Evolutionary conservation across 2,113 vertebrate genomes (phyloP), one percentile per base, ranked within the genome.

Genomic region (Semnornis frantzii): DNA sequence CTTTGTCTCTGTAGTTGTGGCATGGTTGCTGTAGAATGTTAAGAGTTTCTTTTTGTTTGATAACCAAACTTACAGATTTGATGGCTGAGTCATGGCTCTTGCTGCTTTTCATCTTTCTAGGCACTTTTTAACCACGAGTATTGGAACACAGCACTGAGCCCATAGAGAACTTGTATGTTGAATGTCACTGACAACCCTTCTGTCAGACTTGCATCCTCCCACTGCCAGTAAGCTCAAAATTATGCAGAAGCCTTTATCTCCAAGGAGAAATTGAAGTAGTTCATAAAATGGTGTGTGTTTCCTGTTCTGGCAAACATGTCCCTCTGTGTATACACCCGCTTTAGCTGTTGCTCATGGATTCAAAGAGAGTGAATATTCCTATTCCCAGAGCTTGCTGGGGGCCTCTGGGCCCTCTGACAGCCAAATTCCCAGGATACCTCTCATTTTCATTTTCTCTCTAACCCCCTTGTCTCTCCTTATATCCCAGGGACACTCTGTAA

Each of bases 11-110:
- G 31, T 33, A 55, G 46, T 90, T 90, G 50, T 66, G 71, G 34
- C 46, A 48, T 0, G 2, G 79, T 58, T 82, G 66, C 64, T 85
- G 0, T 9, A 30, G 60, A 84, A 65, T 4, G 5, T 60, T 20
- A 63, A 48, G 79, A 68, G 55, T 28, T 92, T 65, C 15, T 77
- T 82, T 75, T 87, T 50, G 65, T 91, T 92, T 94, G 82, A 69
- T 93, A 85, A 39, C 10, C 15, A 62, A 54, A 72, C 78, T 39
- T 58, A 83, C 37, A 0, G 27, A 74, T 90, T 82, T 77, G 46
- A 33, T 79, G 71, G 8, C 62, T 58, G 4, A 80, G 66, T 87
- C 68, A 66, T 39, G 46, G 34, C 28, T 78, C 39, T 65, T 78
- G 81, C 54, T 90, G 59, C 48, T 46, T 70, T 82, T 82, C 34